A percentile compares a stretch with the other conserved stretches of the same genome.
Evolutionary conservation across 2,888 invertebrate genomes (phyloP).

Genomic region (Tenthredo scrophulariae): DNA sequence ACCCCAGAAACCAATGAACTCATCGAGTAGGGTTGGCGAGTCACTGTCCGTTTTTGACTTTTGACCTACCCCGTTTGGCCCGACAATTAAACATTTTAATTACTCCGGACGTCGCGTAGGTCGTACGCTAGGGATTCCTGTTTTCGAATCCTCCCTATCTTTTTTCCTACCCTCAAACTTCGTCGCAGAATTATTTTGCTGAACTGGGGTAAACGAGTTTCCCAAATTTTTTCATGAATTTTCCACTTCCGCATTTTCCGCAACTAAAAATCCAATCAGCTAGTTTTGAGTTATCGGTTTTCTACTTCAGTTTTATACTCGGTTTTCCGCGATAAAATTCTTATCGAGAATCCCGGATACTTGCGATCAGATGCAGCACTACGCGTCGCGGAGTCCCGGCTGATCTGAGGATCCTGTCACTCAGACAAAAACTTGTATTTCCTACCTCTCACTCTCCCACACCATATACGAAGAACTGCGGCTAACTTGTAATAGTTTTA

Average conservation of each 20-base stretch:
- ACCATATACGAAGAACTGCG: not conserved
- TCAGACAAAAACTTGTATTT: slow-evolving; percentile 10
- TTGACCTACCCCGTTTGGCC: slow-evolving; percentile 8
- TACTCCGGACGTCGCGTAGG: not conserved
- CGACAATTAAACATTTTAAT: slow-evolving; percentile 22
- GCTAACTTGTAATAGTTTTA: slow-evolving; percentile 53
- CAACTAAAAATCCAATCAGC: not conserved
- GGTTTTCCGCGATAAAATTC: not conserved
- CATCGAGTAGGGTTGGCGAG: not conserved
- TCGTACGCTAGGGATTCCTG: not conserved
- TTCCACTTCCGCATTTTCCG: not conserved
- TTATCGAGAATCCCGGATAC: not conserved
- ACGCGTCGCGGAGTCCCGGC: not conserved
- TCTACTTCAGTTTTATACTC: not conserved
- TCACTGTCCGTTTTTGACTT: slow-evolving; percentile 1
- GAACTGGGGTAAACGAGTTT: not conserved
- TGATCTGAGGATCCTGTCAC: slow-evolving; percentile 41
- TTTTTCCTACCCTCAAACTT: not conserved
- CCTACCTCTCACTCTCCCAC: not conserved
- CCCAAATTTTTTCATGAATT: not conserved
- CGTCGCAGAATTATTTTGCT: not conserved
- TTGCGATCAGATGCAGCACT: slow-evolving; percentile 4
- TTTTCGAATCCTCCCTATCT: not conserved
- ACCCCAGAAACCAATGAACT: slow-evolving; percentile 29
- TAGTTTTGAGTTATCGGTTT: not conserved